Conservation (phyloP, 2,797 vertebrate genomes). For the Sebastiscus albofasciatus region DNA sequence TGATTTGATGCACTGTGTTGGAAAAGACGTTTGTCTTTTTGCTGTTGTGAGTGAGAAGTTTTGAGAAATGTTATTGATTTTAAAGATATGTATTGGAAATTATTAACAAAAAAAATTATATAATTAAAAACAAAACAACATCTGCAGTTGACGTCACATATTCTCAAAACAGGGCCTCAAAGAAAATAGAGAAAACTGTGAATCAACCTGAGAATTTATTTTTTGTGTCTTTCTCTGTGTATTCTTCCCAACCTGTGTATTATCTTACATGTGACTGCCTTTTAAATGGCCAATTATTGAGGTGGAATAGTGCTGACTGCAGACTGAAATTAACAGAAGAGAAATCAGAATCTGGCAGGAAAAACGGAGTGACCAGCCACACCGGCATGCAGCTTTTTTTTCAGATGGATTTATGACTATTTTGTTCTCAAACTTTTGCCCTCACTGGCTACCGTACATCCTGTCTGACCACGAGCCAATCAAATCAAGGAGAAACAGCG, state of each 20-base stretch:
- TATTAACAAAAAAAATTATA: no score
- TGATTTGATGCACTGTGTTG: background rate
- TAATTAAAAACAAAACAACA: no score
- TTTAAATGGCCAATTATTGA: background rate
- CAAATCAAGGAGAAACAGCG: background rate
- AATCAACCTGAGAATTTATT: background rate
- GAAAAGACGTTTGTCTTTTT: background rate
- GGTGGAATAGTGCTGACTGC: background rate
- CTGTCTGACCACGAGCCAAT: slow-evolving; percentile 20
- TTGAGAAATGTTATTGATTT: no score
- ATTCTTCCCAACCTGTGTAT: background rate
- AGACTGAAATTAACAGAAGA: background rate
- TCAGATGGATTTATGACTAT: background rate
- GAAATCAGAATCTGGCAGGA: background rate
- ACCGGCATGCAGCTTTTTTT: background rate
- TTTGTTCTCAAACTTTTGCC: background rate
- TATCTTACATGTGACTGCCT: background rate
- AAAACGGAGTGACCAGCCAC: background rate
- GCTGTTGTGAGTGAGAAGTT: background rate
- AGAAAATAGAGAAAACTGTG: background rate
- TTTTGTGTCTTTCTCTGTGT: background rate
- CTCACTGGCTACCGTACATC: background rate
- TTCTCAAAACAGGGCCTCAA: background rate
- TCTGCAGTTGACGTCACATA: background rate
- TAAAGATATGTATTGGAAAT: background rate